Conservation (phyloP, 2,113 vertebrate genomes). For the Bufo bufo region DNA sequence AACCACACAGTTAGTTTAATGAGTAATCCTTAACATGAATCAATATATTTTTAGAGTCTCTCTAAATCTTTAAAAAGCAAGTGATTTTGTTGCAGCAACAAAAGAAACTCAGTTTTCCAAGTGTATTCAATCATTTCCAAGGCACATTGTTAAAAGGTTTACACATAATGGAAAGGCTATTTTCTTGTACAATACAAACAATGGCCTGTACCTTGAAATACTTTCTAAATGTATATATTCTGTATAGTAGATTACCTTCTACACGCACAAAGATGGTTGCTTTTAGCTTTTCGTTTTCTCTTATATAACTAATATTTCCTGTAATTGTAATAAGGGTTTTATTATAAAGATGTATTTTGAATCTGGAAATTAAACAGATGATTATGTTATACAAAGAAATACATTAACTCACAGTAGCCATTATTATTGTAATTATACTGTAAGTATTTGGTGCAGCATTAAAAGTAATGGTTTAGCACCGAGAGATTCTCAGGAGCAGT, state of each 20-base stretch:
- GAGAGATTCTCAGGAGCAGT: no score
- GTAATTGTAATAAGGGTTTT: neutral
- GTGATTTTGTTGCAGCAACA: constrained; percentile 4
- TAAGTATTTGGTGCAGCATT: no score
- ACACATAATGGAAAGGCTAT: constrained; percentile 38
- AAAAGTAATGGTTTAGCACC: no score
- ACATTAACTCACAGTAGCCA: no score
- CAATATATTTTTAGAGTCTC: constrained; percentile 19
- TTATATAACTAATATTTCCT: neutral
- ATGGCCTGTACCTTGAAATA: constrained; percentile 21
- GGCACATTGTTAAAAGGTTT: constrained; percentile 31
- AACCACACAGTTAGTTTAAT: neutral
- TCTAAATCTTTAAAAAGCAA: neutral
- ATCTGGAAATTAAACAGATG: neutral
- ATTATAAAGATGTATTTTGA: neutral
- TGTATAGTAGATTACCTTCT: neutral
- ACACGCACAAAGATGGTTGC: neutral
- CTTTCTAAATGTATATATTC: constrained; percentile 15
- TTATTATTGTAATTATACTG: no score
- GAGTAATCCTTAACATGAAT: neutral
- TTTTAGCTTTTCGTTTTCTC: neutral
- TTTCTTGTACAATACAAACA: constrained; percentile 32
- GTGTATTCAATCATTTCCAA: constrained; percentile 12
- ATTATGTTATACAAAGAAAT: neutral
- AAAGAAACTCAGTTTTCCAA: neutral